Evolutionary conservation across 2,888 invertebrate species (phyloP).

Genomic region (Drosophila affinis): DNA sequence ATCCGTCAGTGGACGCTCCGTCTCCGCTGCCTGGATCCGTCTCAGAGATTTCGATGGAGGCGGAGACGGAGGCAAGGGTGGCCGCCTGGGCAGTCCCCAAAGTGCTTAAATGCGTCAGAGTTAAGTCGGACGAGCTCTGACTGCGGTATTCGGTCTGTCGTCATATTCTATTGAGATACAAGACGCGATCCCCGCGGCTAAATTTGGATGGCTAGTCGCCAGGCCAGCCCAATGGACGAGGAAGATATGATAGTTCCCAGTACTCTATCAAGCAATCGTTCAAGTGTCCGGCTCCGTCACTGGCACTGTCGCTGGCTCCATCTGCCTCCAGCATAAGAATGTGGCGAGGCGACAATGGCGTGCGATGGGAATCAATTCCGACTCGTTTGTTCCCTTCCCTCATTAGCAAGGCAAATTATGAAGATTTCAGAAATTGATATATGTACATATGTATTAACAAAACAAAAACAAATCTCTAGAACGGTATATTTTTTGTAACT

Average conservation of each 20-base stretch:
- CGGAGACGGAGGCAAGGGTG: neutral
- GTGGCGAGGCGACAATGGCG: constrained; percentile 32
- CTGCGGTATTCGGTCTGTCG: constrained; percentile 65
- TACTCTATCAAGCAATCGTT: constrained; percentile 23
- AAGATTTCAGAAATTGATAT: constrained; percentile 34
- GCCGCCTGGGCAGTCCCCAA: constrained; percentile 57
- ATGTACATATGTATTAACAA: neutral
- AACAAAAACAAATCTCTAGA: constrained; percentile 34
- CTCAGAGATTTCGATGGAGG: constrained; percentile 40
- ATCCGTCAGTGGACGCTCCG: constrained; percentile 42
- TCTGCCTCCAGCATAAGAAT: constrained; percentile 26
- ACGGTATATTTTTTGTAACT: constrained; percentile 10
- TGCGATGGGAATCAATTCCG: constrained; percentile 32
- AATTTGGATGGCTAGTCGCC: constrained; percentile 16
- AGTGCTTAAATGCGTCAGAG: constrained; percentile 70
- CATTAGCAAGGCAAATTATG: constrained; percentile 43
- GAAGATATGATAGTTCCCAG: constrained; percentile 18
- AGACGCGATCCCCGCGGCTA: constrained; percentile 1
- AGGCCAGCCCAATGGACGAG: constrained; percentile 7
- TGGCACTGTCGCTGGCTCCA: neutral
- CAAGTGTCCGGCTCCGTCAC: constrained; percentile 8
- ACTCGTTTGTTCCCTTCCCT: constrained; percentile 13
- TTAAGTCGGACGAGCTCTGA: constrained; percentile 49
- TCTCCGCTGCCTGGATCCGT: constrained; percentile 66
- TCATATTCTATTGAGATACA: constrained; percentile 55